These are phyloP conservation scores for Polymixis flavicincta DNA, from an alignment of 2,888 invertebrate genomes.

Conservation along the genomic window DNA sequence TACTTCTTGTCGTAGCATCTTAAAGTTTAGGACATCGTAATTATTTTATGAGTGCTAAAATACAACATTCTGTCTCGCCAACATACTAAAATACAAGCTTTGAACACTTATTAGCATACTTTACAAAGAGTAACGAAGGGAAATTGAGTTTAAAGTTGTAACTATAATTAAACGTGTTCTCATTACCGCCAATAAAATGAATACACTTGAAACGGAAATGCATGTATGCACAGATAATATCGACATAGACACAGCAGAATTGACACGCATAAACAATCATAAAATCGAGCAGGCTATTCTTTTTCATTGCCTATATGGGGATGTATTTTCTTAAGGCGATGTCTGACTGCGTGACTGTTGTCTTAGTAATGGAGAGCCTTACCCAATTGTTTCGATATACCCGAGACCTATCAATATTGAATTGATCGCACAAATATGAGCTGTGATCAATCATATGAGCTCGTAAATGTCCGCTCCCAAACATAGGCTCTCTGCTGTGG, in stretches of 20 bases:
- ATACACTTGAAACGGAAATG: conserved; percentile 33
- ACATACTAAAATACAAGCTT: not conserved
- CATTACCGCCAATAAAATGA: conserved; percentile 28
- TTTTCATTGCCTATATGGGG: not conserved
- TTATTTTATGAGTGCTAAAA: conserved; percentile 46
- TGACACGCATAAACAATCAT: conserved; percentile 31
- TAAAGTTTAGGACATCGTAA: conserved; percentile 44
- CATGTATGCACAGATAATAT: conserved; percentile 44
- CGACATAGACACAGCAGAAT: conserved; percentile 21
- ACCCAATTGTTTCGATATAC: not conserved
- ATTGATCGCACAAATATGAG: conserved; percentile 19
- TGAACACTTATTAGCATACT: not conserved
- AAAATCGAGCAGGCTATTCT: conserved; percentile 23
- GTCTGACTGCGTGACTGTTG: not conserved
- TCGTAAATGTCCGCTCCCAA: conserved; percentile 24
- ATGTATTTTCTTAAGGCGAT: conserved; percentile 13
- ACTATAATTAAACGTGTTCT: conserved; percentile 3
- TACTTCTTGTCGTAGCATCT: conserved; percentile 29
- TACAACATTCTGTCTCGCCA: conserved; percentile 28
- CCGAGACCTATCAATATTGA: conserved; percentile 8
- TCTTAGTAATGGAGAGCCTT: not conserved
- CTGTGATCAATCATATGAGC: conserved; percentile 38
- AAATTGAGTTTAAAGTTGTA: not conserved
- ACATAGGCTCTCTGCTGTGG: not conserved
- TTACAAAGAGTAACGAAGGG: not conserved